Conservation (phyloP, 2,888 invertebrate genomes). For the Plagodis pulveraria region DNA sequence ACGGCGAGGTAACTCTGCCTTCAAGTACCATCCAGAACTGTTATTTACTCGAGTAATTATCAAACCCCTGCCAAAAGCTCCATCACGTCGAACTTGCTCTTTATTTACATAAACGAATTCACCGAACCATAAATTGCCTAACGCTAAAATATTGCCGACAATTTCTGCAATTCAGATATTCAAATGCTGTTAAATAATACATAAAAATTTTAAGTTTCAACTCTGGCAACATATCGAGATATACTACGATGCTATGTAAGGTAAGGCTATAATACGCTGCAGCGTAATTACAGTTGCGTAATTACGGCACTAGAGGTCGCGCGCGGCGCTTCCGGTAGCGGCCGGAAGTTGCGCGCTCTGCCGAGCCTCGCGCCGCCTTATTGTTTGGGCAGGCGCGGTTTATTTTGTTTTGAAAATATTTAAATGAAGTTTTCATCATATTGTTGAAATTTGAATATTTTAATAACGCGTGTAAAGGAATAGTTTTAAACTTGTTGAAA, state of each 20-base stretch:
- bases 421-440: background rate
- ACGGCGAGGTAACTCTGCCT: background rate
- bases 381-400: constrained; percentile 24
- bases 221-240: constrained; percentile 1
- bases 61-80: background rate
- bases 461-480: too few species aligned
- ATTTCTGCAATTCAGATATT: background rate
- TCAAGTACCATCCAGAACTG: background rate
- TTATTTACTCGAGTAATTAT: background rate
- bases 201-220: constrained; percentile 1
- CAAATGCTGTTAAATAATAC: background rate
- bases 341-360: constrained; percentile 52
- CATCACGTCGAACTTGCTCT: background rate
- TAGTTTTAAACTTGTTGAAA: too few species aligned
- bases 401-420: constrained; percentile 1
- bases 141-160: background rate
- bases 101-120: constrained; percentile 1
- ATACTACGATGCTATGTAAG: constrained; percentile 9
- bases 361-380: constrained; percentile 22
- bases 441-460: background rate
- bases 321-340: constrained; percentile 50
- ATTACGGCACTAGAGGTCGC: constrained; percentile 50
- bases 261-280: constrained; percentile 17
- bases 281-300: constrained; percentile 52
- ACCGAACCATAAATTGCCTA: constrained; percentile 1